phyloP scores from a whole-genome alignment of 2,888 invertebrate species.

The Eubasilissa splendida region DNA sequence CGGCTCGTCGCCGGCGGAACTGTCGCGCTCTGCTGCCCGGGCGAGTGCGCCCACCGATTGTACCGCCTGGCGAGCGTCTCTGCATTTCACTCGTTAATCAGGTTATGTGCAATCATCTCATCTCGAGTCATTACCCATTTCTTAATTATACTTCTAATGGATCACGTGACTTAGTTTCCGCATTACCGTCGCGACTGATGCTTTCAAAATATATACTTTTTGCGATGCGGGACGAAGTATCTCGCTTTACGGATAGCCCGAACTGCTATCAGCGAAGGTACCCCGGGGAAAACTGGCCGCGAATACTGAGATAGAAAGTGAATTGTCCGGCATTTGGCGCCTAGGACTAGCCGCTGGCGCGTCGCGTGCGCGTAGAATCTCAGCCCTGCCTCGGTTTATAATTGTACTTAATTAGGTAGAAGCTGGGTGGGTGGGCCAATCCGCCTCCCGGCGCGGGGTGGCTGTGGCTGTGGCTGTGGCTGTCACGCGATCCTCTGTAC shows the following conservation, averaged over 20 bases:
- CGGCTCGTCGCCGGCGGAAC: not conserved
- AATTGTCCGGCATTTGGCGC: not conserved
- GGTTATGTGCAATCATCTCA: slow-evolving; percentile 5
- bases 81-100: slow-evolving; percentile 21
- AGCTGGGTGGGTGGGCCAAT: slow-evolving; percentile 13
- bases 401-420: slow-evolving; percentile 1
- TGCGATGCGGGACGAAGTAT: not conserved
- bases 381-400: not conserved
- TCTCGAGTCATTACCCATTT: slow-evolving; percentile 8
- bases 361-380: not conserved
- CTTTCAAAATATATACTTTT: too few species aligned
- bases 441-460: slow-evolving; percentile 4
- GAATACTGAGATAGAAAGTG: not conserved
- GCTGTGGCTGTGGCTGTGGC: not conserved
- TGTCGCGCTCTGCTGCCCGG: slow-evolving; percentile 6
- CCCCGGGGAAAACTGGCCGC: not conserved
- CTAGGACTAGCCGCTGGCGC: not conserved
- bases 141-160: not conserved
- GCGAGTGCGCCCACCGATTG: not conserved
- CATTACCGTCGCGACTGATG: too few species aligned
- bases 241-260: not conserved
- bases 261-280: not conserved
- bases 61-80: not conserved
- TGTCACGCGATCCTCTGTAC: slow-evolving; percentile 13
- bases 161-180: not conserved